Evolutionary conservation across 2,797 vertebrate genomes (phyloP), one percentile per base, ranked within the genome.

Genomic region (Apodemus agrarius): DNA sequence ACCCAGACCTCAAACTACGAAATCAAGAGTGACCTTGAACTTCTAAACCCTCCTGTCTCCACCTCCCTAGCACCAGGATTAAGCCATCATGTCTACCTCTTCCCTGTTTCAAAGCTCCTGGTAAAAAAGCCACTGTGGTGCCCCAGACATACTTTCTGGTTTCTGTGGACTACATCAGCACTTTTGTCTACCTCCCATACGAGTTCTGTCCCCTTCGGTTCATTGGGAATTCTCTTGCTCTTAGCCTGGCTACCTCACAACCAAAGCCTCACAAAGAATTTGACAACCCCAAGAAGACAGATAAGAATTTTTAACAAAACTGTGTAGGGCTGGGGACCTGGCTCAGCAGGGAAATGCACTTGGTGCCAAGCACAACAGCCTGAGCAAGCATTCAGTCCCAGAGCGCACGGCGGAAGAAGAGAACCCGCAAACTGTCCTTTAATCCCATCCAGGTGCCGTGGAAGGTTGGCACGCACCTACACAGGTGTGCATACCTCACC

Each of bases 201-300:
- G 21, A 86, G 75, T 89, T 49, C 49, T 67, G 6, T 8, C 54
- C n/a, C 31, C 5, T 93, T 72, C 75, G 5, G 75, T 17, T 72
- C 57, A 75, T 4, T 11, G 14, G 52, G 49, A 94, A 46, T 43
- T 75, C 72, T 84, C 8, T 83, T 89, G n/a, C 16, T 29, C 21
- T 52, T 11, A 54, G 52, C 21, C 85, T 61, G 40, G n/a, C 59
- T 65, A 24, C 10, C 43, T 37, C 34, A 65, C n/a, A 80, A 79
- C 19, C n/a, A 26, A 65, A 85, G 31, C 88, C 89, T 87, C 80
- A 81, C 59, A 81, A 96, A 90, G 89, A 88, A 92, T 13, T 0
- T 57, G 84, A 80, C 54, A 80, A 87, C 78, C 40, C 90, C 75
- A 80, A 79, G 67, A 67, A 69, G 67, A 24, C 0, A 76, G n/a